phyloP scores from a whole-genome alignment of 2,797 vertebrate species.

The Hipposideros larvatus region DNA sequence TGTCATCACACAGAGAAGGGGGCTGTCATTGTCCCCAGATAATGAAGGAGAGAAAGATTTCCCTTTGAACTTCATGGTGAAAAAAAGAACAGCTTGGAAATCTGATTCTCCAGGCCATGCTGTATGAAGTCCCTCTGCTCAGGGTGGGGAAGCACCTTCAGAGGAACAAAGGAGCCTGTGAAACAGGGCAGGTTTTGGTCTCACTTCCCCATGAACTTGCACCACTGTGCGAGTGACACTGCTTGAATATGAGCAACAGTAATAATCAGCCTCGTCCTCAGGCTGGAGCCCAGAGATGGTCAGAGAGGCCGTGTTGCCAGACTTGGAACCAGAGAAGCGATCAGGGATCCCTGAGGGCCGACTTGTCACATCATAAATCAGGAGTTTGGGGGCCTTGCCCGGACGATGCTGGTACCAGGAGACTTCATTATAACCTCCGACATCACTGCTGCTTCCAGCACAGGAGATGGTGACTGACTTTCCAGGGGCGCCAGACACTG shows the following conservation, averaged over 20 bases:
- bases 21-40: no score
- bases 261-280: background rate
- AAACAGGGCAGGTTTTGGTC: background rate
- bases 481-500: background rate
- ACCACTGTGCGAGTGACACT: background rate
- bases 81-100: no score
- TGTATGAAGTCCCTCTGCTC: background rate
- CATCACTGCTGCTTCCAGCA: background rate
- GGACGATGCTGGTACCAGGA: constrained; percentile 59
- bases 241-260: background rate
- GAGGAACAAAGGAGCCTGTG: rapidly evolving
- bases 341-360: background rate
- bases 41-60: no score
- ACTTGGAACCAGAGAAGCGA: background rate
- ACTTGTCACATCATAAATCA: background rate
- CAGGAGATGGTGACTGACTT: background rate
- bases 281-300: background rate
- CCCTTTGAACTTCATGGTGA: no score
- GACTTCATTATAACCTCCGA: background rate
- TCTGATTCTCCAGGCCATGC: background rate
- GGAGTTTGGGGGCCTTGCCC: background rate
- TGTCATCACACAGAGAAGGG: no score
- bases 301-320: background rate
- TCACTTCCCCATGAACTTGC: background rate
- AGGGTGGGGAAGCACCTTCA: background rate